Percentiles rank a stretch among this genome's conserved stretches.
These are phyloP conservation scores for Troglohyphantes excavatus DNA, from an alignment of 2,888 invertebrate species.

Conservation along the genomic window DNA sequence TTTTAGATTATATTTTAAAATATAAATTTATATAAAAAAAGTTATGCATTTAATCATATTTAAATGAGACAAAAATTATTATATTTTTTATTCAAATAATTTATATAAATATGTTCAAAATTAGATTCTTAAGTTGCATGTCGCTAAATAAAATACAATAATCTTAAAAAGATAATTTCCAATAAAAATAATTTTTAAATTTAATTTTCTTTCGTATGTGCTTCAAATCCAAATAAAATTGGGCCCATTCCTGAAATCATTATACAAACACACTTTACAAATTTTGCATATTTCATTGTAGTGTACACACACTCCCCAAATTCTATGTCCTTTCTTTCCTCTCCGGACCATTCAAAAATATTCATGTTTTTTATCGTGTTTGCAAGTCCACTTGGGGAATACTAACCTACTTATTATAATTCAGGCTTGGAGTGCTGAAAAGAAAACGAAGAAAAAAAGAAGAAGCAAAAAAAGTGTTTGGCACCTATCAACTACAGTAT, in stretches of 20 bases:
- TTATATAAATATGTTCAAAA: no score
- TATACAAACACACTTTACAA: background rate
- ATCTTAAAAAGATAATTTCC: no score
- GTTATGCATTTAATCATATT: no score
- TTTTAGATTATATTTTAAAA: no score
- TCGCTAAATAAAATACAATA: no score
- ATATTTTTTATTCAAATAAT: no score
- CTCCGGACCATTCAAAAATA: slow-evolving; percentile 43
- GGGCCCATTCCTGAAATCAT: background rate
- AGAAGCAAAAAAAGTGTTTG: slow-evolving; percentile 28
- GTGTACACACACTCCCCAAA: background rate
- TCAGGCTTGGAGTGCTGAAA: slow-evolving; percentile 33
- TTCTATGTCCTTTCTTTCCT: background rate
- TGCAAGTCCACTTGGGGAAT: slow-evolving; percentile 45
- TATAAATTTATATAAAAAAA: no score
- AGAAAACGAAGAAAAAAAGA: slow-evolving; percentile 30
- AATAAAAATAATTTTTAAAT: no score
- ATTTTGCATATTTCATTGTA: background rate
- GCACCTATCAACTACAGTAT: slow-evolving; percentile 31
- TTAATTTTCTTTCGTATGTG: no score
- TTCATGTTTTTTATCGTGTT: slow-evolving; percentile 58
- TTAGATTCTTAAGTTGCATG: no score
- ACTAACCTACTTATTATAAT: slow-evolving; percentile 58
- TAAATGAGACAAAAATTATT: background rate
- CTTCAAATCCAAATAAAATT: background rate